Conservation (phyloP, 2,113 vertebrate genomes). For the Calidris pygmaea region DNA sequence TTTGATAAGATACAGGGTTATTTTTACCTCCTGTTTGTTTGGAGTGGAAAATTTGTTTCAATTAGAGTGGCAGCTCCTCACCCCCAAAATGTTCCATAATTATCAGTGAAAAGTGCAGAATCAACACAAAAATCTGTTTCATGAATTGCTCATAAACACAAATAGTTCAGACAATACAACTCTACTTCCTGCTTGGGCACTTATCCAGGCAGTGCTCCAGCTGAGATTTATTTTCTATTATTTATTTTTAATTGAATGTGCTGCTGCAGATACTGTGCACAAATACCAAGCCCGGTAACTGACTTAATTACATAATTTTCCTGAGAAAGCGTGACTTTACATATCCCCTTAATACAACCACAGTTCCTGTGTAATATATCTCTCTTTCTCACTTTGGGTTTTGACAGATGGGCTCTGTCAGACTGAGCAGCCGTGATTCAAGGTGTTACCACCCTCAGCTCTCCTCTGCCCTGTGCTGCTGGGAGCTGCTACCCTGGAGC, state of each 20-base stretch:
- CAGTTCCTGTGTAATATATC: background rate
- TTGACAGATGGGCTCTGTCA: conserved; percentile 26
- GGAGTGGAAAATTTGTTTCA: conserved; percentile 9
- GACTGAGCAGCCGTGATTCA: background rate
- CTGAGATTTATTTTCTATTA: conserved; percentile 50
- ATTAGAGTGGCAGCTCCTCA: background rate
- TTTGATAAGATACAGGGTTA: background rate
- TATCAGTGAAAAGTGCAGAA: conserved; percentile 25
- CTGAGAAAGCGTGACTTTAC: background rate
- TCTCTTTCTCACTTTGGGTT: background rate
- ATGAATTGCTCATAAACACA: conserved; percentile 32
- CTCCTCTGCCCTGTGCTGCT: background rate
- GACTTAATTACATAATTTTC: background rate
- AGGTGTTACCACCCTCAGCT: background rate
- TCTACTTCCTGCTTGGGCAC: conserved; percentile 24
- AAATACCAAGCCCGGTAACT: background rate
- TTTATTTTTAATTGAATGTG: conserved; percentile 42
- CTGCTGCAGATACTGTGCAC: background rate
- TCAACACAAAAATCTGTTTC: conserved; percentile 39
- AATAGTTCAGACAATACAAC: background rate
- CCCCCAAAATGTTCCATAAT: background rate
- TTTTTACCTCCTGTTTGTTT: conserved; percentile 35
- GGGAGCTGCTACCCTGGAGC: background rate
- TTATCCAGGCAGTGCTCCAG: background rate
- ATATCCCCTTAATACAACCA: background rate